phyloP scores from a whole-genome alignment of 2,888 invertebrate species.

The Meteorus cinctellus region DNA sequence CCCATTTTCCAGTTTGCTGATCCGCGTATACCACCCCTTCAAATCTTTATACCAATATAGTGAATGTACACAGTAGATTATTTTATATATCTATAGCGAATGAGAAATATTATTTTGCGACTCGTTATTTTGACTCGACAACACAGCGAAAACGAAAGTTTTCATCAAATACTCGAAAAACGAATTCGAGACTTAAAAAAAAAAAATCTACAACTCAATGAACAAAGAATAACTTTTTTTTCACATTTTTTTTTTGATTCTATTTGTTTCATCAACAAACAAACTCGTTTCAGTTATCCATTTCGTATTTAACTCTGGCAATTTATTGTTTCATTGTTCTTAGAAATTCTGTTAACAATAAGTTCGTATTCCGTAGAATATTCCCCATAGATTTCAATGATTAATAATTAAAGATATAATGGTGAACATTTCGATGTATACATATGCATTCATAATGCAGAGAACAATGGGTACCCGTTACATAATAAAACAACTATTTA shows the following conservation, averaged over 20 bases:
- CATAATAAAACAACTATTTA: background rate
- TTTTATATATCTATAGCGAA: slow-evolving; percentile 4
- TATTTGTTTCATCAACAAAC: too few relatives aligned
- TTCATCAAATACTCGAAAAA: background rate
- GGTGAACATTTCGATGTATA: background rate
- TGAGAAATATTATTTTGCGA: slow-evolving; percentile 46
- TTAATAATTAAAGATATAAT: background rate
- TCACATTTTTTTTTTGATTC: too few relatives aligned
- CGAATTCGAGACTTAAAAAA: too few relatives aligned
- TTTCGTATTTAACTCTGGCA: too few relatives aligned
- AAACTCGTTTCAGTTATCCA: too few relatives aligned
- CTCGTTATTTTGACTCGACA: slow-evolving; percentile 49
- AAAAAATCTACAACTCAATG: too few relatives aligned
- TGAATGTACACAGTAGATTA: slow-evolving; percentile 17
- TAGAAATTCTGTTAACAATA: background rate
- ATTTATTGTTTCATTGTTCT: background rate
- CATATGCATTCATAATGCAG: background rate
- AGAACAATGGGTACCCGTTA: background rate
- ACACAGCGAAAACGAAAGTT: slow-evolving; percentile 41
- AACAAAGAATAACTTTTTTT: too few relatives aligned
- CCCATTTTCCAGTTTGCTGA: slow-evolving; percentile 52
- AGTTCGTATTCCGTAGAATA: background rate
- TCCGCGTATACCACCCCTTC: slow-evolving; percentile 37
- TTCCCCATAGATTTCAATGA: background rate
- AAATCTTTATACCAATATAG: slow-evolving; percentile 23